phyloP scores from a whole-genome alignment of 2,797 vertebrate species.

The Eulemur mongoz region DNA sequence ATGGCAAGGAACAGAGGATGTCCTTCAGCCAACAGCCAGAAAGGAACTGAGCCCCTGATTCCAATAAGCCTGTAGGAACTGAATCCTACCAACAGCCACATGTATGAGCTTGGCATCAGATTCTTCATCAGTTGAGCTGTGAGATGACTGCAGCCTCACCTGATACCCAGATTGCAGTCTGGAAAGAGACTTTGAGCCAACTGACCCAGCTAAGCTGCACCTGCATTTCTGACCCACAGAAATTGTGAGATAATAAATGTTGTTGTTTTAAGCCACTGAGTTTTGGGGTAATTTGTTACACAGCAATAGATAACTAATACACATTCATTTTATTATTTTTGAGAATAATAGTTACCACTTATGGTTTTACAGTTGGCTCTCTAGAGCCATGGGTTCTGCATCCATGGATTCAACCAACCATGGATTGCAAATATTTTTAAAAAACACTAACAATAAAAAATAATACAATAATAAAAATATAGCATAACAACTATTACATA shows the following conservation, averaged over 20 bases:
- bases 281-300: conserved; percentile 11
- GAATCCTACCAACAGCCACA: not conserved
- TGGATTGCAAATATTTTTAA: not conserved
- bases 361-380: not conserved
- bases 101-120: not conserved
- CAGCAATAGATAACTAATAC: not conserved
- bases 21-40: not conserved
- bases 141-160: not conserved
- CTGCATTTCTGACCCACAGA: not conserved
- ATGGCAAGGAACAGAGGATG: not conserved
- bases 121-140: not conserved
- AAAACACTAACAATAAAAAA: not conserved
- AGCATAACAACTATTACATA: not conserved
- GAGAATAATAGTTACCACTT: not conserved
- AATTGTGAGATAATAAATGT: not conserved
- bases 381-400: not conserved
- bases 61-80: not conserved
- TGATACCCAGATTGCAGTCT: not conserved
- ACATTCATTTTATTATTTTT: not conserved
- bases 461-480: not conserved
- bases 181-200: not conserved
- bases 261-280: not conserved
- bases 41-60: not conserved
- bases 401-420: not conserved
- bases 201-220: not conserved